phyloP scores from a whole-genome alignment of 1,140 invertebrate species.

The Lepidurus packardi region DNA sequence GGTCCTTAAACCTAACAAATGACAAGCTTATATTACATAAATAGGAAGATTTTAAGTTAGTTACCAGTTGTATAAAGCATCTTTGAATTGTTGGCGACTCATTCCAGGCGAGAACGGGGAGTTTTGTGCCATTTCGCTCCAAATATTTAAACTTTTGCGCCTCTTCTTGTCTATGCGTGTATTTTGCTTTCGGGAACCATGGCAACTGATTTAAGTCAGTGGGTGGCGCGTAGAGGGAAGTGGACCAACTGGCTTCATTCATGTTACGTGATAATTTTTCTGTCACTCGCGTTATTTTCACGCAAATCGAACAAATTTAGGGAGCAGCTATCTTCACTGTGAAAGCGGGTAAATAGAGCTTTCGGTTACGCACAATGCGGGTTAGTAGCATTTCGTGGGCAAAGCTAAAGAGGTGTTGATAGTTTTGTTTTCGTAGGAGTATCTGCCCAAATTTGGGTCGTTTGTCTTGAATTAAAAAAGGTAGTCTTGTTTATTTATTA shows the following conservation, averaged over 20 bases:
- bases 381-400: neutral
- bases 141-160: neutral
- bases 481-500: neutral
- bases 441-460: neutral
- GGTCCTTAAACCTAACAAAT: conserved; percentile 29
- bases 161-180: neutral
- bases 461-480: neutral
- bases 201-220: neutral
- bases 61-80: neutral
- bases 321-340: no score
- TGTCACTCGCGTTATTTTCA: no score
- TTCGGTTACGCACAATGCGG: neutral
- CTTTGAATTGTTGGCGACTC: neutral
- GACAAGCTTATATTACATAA: neutral
- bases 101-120: neutral
- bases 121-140: neutral
- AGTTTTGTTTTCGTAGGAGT: neutral
- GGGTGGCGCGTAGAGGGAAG: no score
- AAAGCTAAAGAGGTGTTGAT: neutral
- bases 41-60: neutral
- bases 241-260: no score
- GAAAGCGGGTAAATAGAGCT: no score
- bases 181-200: neutral
- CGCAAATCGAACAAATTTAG: no score
- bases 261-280: neutral